phyloP scores from a whole-genome alignment of 2,888 invertebrate species.

The Phyto melanocephala region DNA sequence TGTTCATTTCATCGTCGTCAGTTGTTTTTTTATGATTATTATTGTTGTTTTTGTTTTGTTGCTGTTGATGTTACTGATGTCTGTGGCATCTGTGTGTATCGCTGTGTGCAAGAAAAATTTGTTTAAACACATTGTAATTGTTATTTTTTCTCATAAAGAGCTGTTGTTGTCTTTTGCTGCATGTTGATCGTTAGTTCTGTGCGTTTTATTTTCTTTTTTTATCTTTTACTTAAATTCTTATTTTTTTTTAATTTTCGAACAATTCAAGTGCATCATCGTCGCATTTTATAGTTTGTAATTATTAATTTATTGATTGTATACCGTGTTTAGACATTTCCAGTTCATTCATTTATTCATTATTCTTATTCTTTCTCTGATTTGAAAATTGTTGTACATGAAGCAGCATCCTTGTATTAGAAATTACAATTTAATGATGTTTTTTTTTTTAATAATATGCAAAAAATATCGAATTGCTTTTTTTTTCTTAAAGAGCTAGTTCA shows the following conservation, averaged over 20 bases:
- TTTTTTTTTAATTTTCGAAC: neutral
- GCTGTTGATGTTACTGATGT: constrained; percentile 11
- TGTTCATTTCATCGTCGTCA: constrained; percentile 17
- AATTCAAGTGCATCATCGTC: constrained; percentile 49
- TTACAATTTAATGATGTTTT: constrained; percentile 5
- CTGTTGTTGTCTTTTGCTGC: neutral
- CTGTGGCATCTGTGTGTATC: constrained; percentile 23
- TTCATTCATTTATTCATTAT: constrained; percentile 14
- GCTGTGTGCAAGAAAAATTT: constrained; percentile 56
- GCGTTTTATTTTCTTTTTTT: constrained; percentile 15
- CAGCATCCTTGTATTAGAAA: constrained; percentile 8
- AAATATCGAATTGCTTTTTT: neutral
- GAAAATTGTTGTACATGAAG: constrained; percentile 1
- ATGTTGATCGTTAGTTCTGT: constrained; percentile 30
- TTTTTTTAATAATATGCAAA: constrained; percentile 35
- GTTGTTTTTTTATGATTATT: neutral
- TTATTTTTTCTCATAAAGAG: constrained; percentile 52
- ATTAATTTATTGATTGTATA: constrained; percentile 69
- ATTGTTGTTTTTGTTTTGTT: neutral
- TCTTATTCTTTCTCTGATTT: neutral
- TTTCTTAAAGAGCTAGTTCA: neutral
- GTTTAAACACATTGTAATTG: constrained; percentile 64
- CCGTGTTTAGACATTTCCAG: constrained; percentile 64
- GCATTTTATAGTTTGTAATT: constrained; percentile 64
- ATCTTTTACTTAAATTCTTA: no score